Evolutionary conservation across 2,797 vertebrate species (phyloP).

Genomic region (Naso thynnoides): DNA sequence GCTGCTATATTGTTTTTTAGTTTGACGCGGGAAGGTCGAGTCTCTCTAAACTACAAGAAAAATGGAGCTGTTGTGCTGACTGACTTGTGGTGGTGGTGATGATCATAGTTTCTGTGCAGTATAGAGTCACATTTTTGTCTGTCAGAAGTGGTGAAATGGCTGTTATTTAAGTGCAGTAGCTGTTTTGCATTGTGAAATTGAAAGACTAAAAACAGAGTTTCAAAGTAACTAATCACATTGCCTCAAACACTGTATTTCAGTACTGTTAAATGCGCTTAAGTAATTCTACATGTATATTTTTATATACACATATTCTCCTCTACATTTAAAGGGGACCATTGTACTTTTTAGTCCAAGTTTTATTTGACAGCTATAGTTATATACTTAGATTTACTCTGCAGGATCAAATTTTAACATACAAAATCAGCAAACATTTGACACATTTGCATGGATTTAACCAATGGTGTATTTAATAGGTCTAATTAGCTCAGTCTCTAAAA

Average conservation of each 20-base stretch:
- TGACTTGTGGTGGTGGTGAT: conserved; percentile 49
- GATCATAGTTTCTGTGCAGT: neutral
- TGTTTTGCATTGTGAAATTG: conserved; percentile 1
- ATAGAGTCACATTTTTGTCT: neutral
- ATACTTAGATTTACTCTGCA: neutral
- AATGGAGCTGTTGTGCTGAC: conserved; percentile 25
- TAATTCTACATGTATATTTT: too few species aligned
- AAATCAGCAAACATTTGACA: neutral
- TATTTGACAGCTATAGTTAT: neutral
- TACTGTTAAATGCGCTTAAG: neutral
- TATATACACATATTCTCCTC: neutral
- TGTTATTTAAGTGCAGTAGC: neutral
- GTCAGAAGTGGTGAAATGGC: neutral
- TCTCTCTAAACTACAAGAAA: neutral
- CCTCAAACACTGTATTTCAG: neutral
- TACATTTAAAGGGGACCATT: neutral
- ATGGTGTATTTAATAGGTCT: neutral
- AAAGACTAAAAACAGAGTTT: neutral
- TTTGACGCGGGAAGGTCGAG: neutral
- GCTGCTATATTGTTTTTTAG: conserved; percentile 40
- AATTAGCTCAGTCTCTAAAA: neutral
- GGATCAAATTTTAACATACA: neutral
- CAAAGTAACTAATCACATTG: neutral
- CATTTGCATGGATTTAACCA: neutral
- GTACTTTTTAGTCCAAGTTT: neutral